Base-by-base conservation (phyloP, 2,797 vertebrate species). In the Poecilia gillii region DNA sequence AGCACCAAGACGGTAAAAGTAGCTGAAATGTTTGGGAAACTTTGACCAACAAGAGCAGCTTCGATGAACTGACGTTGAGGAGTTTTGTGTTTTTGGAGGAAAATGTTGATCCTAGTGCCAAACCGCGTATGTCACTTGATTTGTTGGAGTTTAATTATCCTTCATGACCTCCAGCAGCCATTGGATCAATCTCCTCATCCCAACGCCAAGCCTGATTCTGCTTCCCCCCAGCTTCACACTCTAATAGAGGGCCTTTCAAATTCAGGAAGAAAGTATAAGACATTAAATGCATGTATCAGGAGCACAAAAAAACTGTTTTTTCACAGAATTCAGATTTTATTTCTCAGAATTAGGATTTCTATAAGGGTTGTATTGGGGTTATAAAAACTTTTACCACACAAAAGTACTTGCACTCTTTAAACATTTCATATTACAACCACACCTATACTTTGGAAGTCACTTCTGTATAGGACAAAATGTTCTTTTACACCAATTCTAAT, bases 131-230 rank as follows among this genome's bases (percentile, higher is more conserved):
- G 31, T 51, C 6, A 74, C 41, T 81, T 8, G 1, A 68, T 68
- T 62, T 74, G 51, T 78, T 20, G 41, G 23, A 5, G 49, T 81
- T 74, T 49, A 73, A 41, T 83, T 85, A 70, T 81, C 84, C 36
- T 1, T 28, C 43, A 55, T 75, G 81, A 79, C 76, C 80, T 45
- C 57, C 13, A 2, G 47, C 39, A 33, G 16, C 78, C 47, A 66
- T 41, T 16, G 47, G 71, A 87, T 77, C 76, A 78, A 83, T 85
- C 79, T 78, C 72, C 76, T 79, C 59, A 72, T 43, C 78, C 55
- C 39, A 2, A 45, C 78, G 80, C 73, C 68, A 49, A 72, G 68
- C 74, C 72, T 85, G 83, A 88, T 81, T 82, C 59, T 70, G 57
- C 78, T 81, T 59, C 74, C 36, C 62, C 73, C 78, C 51, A 51